Evolutionary conservation across 2,888 invertebrate species (phyloP).

Genomic region (Heliconius hortense): DNA sequence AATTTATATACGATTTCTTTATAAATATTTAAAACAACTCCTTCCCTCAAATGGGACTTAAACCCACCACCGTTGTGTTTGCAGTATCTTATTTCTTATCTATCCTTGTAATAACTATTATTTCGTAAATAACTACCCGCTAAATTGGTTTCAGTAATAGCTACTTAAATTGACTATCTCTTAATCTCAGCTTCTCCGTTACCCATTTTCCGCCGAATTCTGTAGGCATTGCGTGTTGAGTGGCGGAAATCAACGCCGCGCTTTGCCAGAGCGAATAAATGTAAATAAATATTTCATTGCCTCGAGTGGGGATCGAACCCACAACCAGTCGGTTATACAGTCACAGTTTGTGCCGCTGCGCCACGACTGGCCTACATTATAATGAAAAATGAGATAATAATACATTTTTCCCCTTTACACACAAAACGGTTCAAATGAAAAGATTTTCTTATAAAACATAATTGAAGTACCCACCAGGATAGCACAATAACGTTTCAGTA

Average conservation of each 20-base stretch:
- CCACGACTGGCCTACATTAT: neutral
- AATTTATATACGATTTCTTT: no score
- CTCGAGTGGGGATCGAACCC: no score
- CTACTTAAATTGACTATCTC: neutral
- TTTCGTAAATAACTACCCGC: neutral
- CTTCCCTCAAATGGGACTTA: neutral
- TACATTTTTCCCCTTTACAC: neutral
- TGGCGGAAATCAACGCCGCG: no score
- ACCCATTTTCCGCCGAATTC: no score
- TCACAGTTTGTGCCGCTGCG: no score
- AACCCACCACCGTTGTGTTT: neutral
- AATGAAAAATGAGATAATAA: neutral
- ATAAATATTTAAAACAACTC: neutral
- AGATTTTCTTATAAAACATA: conserved; percentile 9
- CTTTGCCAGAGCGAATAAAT: no score
- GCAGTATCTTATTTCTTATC: no score
- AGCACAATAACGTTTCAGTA: conserved; percentile 8
- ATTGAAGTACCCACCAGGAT: conserved; percentile 8
- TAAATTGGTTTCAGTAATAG: neutral
- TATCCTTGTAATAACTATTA: neutral
- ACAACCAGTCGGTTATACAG: no score
- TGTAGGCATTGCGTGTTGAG: no score
- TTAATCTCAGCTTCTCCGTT: neutral
- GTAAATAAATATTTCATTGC: no score
- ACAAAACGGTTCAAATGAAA: conserved; percentile 2